phyloP scores from a whole-genome alignment of 2,888 invertebrate species.

The Agrochola macilenta region DNA sequence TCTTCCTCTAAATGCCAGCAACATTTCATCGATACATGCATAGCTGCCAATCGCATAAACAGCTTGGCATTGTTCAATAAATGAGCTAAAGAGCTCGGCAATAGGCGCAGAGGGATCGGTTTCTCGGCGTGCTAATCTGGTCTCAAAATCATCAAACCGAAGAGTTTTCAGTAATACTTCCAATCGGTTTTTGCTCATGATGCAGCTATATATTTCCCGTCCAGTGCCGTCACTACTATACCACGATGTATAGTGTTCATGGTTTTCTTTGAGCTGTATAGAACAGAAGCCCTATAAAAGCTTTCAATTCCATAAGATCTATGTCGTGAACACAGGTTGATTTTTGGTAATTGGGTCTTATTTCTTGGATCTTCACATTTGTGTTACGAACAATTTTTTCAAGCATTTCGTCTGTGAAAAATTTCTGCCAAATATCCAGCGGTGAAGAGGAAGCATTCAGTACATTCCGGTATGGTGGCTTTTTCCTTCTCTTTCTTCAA shows the following conservation, averaged over 20 bases:
- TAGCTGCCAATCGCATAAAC: too few relatives aligned
- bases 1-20: too few relatives aligned
- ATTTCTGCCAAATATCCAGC: conserved; percentile 47
- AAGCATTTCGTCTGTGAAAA: conserved; percentile 20
- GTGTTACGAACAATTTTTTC: too few relatives aligned
- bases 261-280: conserved; percentile 12
- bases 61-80: too few relatives aligned
- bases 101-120: too few relatives aligned
- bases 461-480: conserved; percentile 29
- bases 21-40: too few relatives aligned
- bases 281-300: too few relatives aligned
- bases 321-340: background rate
- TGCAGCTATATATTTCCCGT: conserved; percentile 34
- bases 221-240: conserved; percentile 42
- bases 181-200: too few relatives aligned
- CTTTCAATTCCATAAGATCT: background rate
- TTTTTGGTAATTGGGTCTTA: background rate
- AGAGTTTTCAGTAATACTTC: too few relatives aligned
- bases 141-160: too few relatives aligned
- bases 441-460: conserved; percentile 18
- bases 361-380: background rate
- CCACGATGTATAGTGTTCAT: conserved; percentile 25
- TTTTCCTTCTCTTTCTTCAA: conserved; percentile 45
- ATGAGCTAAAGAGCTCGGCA: too few relatives aligned
- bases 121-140: too few relatives aligned